Base-by-base conservation (phyloP, 2,888 invertebrate genomes). In the Plagodis pulveraria region DNA sequence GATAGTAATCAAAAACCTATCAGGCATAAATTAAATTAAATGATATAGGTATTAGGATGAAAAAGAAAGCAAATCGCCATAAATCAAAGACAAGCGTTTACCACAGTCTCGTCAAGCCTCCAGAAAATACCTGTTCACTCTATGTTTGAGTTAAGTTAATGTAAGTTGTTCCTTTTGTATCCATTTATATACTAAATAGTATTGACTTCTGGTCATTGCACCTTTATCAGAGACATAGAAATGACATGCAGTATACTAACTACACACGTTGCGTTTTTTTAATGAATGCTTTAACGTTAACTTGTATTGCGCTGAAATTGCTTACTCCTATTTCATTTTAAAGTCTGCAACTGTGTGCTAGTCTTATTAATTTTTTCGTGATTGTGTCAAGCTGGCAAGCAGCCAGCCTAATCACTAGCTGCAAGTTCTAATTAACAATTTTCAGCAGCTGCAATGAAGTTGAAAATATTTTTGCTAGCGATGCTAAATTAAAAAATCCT, bases 151-250 rank as follows among this genome's bases (percentile, higher is more conserved):
- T 22, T 22, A 1, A 22, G 22, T 44, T 1, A 22, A 32, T 9
- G 6, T 7, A 12, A 32, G 12, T 32, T 9, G 6, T 44, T 22
- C 7, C 1, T 9, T 8, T 44, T 11, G 7, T 32, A 5, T 32
- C n/a, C n/a, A 32, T 44, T 44, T 22, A 22, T 22, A 4, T 22
- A 22, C 4, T 22, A 22, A 22, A 22, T n/a, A 12, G 12, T n/a
- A n/a, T 41, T 12, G 43, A 12, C 48, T 49, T 55, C 54, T 60
- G 64, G 66, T 59, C 66, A 62, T 66, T 64, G 66, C 66, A 64
- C 66, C 46, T 46, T 66, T 66, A 66, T 66, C 66, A 62, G 10
- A 10, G 40, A 8, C 36, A 10, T 40, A 40, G 8, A 10, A 40
- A 9, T 40, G 10, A 9, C 40, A 40, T 6, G 40, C 40, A 10